Conservation (phyloP, 2,888 invertebrate species). For the Lapara coniferarum region DNA sequence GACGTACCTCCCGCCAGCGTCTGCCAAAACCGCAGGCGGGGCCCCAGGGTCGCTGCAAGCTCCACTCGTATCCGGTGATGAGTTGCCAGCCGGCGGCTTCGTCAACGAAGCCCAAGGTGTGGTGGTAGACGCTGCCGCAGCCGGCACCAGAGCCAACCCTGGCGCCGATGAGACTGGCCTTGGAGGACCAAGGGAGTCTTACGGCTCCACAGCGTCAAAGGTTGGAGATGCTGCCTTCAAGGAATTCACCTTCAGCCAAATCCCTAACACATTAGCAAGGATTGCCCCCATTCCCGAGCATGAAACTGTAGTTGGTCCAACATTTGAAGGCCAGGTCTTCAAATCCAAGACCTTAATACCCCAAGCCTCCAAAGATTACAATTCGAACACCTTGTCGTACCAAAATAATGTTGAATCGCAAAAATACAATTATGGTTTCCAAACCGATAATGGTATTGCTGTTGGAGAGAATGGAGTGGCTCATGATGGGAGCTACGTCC, state of each 20-base stretch:
- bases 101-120: constrained; percentile 72
- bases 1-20: constrained; percentile 64
- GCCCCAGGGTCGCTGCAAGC: constrained; percentile 50
- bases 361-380: constrained; percentile 57
- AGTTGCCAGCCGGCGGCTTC: constrained; percentile 62
- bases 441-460: constrained; percentile 72
- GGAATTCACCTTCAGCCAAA: constrained; percentile 42
- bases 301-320: not conserved
- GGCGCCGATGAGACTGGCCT: constrained; percentile 58
- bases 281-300: constrained; percentile 32
- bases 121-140: constrained; percentile 69
- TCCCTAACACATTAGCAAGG: constrained; percentile 29
- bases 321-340: constrained; percentile 29
- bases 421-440: constrained; percentile 63
- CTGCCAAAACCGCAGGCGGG: constrained; percentile 68
- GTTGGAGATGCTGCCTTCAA: constrained; percentile 75
- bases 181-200: constrained; percentile 62
- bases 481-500: constrained; percentile 61
- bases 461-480: constrained; percentile 65
- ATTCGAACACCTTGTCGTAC: constrained; percentile 57
- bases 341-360: constrained; percentile 47
- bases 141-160: constrained; percentile 64
- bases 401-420: constrained; percentile 61
- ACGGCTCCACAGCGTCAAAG: constrained; percentile 73
- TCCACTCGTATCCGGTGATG: constrained; percentile 35